phyloP scores from a whole-genome alignment of 1,140 invertebrate species.

The Drosophila lacteicornis region DNA sequence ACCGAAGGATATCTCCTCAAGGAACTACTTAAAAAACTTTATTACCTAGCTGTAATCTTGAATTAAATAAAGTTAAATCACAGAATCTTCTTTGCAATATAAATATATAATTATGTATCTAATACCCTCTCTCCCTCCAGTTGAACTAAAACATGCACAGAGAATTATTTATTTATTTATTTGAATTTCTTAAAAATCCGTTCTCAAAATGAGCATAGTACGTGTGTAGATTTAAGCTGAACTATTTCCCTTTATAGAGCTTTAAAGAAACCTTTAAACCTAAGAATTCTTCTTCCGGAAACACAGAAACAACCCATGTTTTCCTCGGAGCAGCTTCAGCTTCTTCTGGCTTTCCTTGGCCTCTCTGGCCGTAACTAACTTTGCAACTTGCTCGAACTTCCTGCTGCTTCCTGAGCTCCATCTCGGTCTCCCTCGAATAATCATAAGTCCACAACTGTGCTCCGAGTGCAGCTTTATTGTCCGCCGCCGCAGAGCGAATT shows the following conservation, averaged over 20 bases:
- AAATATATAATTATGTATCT: background rate
- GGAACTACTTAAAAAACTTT: too few relatives aligned
- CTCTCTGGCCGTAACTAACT: slow-evolving; percentile 34
- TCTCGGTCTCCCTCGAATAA: slow-evolving; percentile 10
- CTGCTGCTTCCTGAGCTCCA: background rate
- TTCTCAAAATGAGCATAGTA: too few relatives aligned
- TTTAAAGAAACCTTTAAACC: background rate
- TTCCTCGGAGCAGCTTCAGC: background rate
- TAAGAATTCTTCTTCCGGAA: background rate
- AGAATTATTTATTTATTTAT: too few relatives aligned
- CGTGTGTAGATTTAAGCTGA: background rate
- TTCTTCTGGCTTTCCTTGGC: background rate
- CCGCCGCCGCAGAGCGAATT: slow-evolving; percentile 29
- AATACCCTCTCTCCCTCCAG: too few relatives aligned
- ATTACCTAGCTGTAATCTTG: too few relatives aligned
- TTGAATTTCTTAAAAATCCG: too few relatives aligned
- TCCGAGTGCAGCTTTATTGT: background rate
- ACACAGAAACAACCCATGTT: background rate
- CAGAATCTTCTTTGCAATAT: too few relatives aligned
- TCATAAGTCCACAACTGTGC: slow-evolving; percentile 26
- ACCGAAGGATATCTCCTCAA: background rate
- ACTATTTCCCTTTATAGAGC: background rate
- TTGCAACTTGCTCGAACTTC: slow-evolving; percentile 47
- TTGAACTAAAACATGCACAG: too few relatives aligned
- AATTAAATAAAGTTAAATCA: too few relatives aligned